phyloP scores from a whole-genome alignment of 2,797 vertebrate genomes.

The Lutjanus campechanus region DNA sequence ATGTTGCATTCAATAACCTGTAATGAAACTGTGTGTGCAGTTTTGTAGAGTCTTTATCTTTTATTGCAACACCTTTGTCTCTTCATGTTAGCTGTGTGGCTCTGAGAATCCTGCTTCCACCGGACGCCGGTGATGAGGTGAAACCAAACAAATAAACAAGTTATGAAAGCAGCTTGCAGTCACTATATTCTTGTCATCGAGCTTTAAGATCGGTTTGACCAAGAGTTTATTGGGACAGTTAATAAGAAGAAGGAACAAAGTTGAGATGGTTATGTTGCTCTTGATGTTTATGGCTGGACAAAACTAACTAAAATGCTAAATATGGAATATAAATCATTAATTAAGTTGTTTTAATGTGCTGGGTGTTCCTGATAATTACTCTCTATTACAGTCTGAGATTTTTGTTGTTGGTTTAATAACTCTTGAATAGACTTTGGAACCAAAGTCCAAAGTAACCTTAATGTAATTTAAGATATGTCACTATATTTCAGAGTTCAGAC shows the following conservation, averaged over 20 bases:
- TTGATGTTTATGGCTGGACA: not conserved
- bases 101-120: not conserved
- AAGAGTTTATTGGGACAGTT: conserved; percentile 2
- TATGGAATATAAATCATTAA: not conserved
- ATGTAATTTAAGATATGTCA: not conserved
- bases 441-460: not conserved
- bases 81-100: conserved; percentile 13
- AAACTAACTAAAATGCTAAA: not conserved
- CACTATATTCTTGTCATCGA: not conserved
- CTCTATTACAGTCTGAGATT: not conserved
- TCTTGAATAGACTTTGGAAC: not conserved
- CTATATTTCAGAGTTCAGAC: not conserved
- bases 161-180: conserved; percentile 19
- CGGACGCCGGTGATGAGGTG: not conserved
- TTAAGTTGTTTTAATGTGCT: not conserved
- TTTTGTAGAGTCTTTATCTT: not conserved
- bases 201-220: not conserved
- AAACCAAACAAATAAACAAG: conserved; percentile 20
- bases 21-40: not conserved
- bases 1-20: conserved; percentile 4
- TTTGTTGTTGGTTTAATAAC: not conserved
- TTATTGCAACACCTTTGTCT: conserved; percentile 9
- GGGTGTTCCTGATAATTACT: not conserved
- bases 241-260: not conserved
- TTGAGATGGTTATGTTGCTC: not conserved